Base-by-base conservation (phyloP, 2,888 invertebrate genomes). In the Hypolimnas misippus region DNA sequence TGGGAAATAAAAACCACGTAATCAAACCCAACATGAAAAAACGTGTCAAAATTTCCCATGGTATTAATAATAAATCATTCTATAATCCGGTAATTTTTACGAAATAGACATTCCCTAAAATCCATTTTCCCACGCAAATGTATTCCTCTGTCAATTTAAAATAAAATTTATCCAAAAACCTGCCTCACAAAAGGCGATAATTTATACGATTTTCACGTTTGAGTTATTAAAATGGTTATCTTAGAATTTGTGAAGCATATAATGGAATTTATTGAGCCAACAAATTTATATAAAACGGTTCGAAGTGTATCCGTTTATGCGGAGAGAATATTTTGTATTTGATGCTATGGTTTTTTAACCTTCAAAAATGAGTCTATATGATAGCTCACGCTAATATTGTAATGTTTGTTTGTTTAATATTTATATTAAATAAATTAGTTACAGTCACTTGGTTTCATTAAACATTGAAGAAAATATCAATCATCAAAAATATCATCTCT, bases 141-240 rank as follows among this genome's bases (percentile, higher is more conserved):
- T 14, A 25, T 21, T 6, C 7, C n/a, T 21, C 14, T 49, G 21
- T 49, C 7, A 49, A 25, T 19, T 25, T 49, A 25, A 49, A 25
- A 49, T 25, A 29, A 49, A 44, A 25, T 25, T 25, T 14, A 12
- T 25, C 42, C 16, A 14, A 25, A 49, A 49, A 49, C 25, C 49
- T 49, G 49, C 49, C 21, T 21, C 25, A 14, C 49, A 29, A 49
- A 49, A 49, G 49, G 25, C 25, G 25, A 52, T 33, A 52, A 52
- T 52, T 52, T 52, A 52, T 33, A 52, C 52, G 19, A 4, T 50
- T 52, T 33, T 35, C 52, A 52, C 52, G 52, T 33, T 33, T 52
- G 33, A 31, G 16, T 19, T 33, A 52, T 52, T 52, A 33, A 35
- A 52, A 52, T 33, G 49, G 49, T 49, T 49, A 25, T 25, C 33